Base-by-base conservation (phyloP, 2,797 vertebrate species). In the Phoxinus dragarum region DNA sequence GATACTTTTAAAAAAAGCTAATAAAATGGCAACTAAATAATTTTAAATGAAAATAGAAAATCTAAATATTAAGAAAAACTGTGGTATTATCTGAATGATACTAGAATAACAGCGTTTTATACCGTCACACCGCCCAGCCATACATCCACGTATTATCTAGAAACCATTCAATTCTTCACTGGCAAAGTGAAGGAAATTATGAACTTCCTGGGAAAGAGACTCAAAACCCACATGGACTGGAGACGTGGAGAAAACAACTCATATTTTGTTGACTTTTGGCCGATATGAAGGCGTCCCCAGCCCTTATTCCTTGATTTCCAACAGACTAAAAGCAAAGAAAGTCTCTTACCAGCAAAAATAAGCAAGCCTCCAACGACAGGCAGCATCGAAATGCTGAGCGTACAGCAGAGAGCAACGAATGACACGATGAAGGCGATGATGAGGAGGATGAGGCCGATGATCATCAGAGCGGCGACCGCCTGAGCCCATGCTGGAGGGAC, bases 361-460 rank as follows among this genome's bases (percentile, higher is more conserved):
- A 99, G 92, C 88, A 99, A 85, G 4, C 79, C 74, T 87, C 95
- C 97, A 0, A 97, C 94, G 16, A 92, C 0, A 49, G 94, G 87
- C 88, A 98, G 91, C 1, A 97, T 89, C 27, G n/a, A 0, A 0
- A 93, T 31, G 88, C 94, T 96, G 56, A 95, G 89, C 0, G 91
- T 34, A 91, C 94, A 47, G 90, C 95, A 56, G 92, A 99, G 94
- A 71, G 95, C 96, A 0, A 96, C 90, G 72, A 96, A 92, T 52
- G 98, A 96, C 0, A 99, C 67, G 92, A 97, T 94, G 6, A 99
- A 98, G 89, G 97, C 97, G 72, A 97, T n/a, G 89, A 97, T 92
- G 88, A 98, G 95, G 94, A 99, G 90, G 94, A 98, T 84, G 80
- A 99, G 96, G 88, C 98, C 98, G 0, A 98, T 96, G 21, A 99